phyloP scores from a whole-genome alignment of 2,797 vertebrate genomes.

The Sebastes hubbsi region DNA sequence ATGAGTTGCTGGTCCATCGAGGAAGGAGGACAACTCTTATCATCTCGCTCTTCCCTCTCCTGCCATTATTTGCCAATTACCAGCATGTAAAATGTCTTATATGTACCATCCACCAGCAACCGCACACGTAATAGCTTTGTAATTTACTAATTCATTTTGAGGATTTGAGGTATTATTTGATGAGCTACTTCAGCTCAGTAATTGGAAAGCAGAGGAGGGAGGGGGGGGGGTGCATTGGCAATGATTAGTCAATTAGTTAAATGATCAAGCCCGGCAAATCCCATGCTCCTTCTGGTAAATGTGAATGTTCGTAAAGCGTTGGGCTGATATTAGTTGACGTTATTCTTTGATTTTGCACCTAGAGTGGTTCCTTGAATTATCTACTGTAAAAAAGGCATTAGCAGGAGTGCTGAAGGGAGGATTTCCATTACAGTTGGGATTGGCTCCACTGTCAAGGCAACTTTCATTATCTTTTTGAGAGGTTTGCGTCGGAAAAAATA shows the following conservation, averaged over 20 bases:
- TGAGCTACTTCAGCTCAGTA: conserved; percentile 47
- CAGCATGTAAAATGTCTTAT: conserved; percentile 50
- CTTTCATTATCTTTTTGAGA: conserved; percentile 52
- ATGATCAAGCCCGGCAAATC: conserved; percentile 22
- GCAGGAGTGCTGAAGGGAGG: conserved; percentile 35
- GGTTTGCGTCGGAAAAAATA: conserved; percentile 42
- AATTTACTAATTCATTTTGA: conserved; percentile 49
- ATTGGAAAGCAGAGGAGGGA: conserved; percentile 19
- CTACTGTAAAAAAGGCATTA: conserved; percentile 38
- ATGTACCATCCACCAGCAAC: conserved; percentile 13
- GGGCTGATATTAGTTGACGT: not conserved
- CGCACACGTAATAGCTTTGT: conserved; percentile 45
- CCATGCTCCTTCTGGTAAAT: conserved; percentile 10
- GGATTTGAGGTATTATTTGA: conserved; percentile 56
- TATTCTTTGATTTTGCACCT: conserved; percentile 6
- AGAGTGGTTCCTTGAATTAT: conserved; percentile 26
- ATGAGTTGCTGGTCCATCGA: conserved; percentile 66
- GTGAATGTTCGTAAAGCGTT: not conserved
- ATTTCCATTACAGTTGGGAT: conserved; percentile 39
- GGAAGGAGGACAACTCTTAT: conserved; percentile 56
- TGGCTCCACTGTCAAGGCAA: conserved; percentile 36
- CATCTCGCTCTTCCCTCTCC: conserved; percentile 51
- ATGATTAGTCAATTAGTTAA: conserved; percentile 45
- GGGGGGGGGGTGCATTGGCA: not conserved
- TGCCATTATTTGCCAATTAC: conserved; percentile 71